Percentiles rank a stretch among this genome's conserved stretches.
Conservation (phyloP, 1,140 invertebrate species). For the Copidosoma floridanum region DNA sequence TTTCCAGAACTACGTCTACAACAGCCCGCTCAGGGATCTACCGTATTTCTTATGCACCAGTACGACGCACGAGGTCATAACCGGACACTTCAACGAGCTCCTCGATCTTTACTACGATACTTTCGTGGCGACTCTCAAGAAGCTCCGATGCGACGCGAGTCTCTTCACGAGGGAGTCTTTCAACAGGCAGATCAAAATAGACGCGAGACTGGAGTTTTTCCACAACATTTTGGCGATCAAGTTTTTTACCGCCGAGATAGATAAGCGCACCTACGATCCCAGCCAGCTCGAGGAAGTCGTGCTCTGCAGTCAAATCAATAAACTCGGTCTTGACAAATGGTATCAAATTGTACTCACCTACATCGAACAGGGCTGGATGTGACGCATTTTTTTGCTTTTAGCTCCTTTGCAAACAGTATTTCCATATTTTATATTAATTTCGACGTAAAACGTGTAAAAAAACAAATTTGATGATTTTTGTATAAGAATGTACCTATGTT, state of each 20-base stretch:
- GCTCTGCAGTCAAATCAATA: not conserved
- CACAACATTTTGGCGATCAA: slow-evolving; percentile 17
- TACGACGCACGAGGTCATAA: slow-evolving; percentile 47
- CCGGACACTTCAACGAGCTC: slow-evolving; percentile 49
- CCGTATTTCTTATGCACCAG: slow-evolving; percentile 59
- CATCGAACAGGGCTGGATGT: slow-evolving; percentile 5
- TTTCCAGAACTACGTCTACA: slow-evolving; percentile 57
- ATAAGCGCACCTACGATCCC: slow-evolving; percentile 1
- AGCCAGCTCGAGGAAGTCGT: not conserved
- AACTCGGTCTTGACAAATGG: slow-evolving; percentile 12
- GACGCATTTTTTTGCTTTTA: no score
- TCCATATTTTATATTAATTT: no score
- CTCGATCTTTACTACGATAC: slow-evolving; percentile 52
- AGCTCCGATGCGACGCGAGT: not conserved
- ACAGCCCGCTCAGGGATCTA: slow-evolving; percentile 55
- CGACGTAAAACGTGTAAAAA: no score
- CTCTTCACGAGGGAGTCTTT: not conserved
- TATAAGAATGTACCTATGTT: no score
- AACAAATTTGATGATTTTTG: no score
- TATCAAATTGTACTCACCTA: slow-evolving; percentile 11
- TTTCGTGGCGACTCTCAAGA: slow-evolving; percentile 39
- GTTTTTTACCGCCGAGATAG: slow-evolving; percentile 17
- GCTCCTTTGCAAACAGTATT: no score
- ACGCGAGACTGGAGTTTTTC: slow-evolving; percentile 8
- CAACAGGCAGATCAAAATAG: slow-evolving; percentile 25